A percentile compares a stretch with the other conserved stretches of the same genome.
Evolutionary conservation across 2,888 invertebrate genomes (phyloP).

Genomic region (Pemphredon lugubris): DNA sequence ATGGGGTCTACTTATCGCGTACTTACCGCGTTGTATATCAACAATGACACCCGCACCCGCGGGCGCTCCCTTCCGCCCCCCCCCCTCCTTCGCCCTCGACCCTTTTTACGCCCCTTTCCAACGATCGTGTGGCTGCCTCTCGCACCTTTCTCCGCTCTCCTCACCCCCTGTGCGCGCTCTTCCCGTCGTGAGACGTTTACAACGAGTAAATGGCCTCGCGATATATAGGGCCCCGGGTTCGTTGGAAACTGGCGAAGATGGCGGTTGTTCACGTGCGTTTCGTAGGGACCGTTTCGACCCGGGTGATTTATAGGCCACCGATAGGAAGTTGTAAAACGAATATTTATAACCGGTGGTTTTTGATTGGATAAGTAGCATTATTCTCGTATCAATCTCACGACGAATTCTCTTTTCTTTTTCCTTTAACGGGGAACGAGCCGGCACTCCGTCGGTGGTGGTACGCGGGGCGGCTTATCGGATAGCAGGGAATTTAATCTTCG

Average conservation of each 20-base stretch:
- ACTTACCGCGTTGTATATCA: slow-evolving; percentile 81
- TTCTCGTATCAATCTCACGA: not conserved
- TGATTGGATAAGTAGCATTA: not conserved
- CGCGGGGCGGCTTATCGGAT: too few relatives aligned
- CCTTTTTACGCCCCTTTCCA: slow-evolving; percentile 57
- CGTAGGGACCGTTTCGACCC: slow-evolving; percentile 38
- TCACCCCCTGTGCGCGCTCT: slow-evolving; percentile 33
- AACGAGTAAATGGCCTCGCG: slow-evolving; percentile 69
- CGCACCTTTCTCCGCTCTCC: slow-evolving; percentile 39
- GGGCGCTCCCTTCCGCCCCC: slow-evolving; percentile 70
- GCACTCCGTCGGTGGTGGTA: too few relatives aligned
- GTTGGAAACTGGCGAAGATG: slow-evolving; percentile 41
- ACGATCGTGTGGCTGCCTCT: slow-evolving; percentile 43
- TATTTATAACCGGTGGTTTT: slow-evolving; percentile 36
- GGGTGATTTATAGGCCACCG: slow-evolving; percentile 46
- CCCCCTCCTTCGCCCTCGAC: slow-evolving; percentile 46
- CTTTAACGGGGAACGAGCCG: too few relatives aligned
- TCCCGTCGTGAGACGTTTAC: slow-evolving; percentile 69
- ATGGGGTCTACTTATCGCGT: slow-evolving; percentile 81
- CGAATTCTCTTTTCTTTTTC: too few relatives aligned
- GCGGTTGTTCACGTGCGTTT: slow-evolving; percentile 42
- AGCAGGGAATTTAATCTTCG: too few relatives aligned
- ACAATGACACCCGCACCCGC: slow-evolving; percentile 81
- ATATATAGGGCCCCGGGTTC: slow-evolving; percentile 64
- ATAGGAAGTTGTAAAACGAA: slow-evolving; percentile 52